Conservation (phyloP, 2,888 invertebrate species). For the Drosophila diplacantha region DNA sequence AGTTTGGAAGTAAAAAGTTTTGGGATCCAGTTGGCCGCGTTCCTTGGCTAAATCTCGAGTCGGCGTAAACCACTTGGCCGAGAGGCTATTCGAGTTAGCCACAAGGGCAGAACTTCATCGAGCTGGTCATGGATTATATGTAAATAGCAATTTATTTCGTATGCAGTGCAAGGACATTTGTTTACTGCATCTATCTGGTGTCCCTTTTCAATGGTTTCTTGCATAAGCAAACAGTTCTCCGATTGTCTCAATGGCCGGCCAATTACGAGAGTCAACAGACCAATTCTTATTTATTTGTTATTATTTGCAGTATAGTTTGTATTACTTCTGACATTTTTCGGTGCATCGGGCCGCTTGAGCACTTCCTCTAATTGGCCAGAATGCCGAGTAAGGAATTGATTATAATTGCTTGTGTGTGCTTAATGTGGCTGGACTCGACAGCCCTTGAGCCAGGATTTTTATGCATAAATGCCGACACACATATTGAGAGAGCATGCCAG, state of each 20-base stretch:
- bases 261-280: constrained; percentile 25
- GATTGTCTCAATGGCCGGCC: constrained; percentile 19
- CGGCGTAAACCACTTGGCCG: constrained; percentile 33
- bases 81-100: constrained; percentile 29
- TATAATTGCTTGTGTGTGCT: constrained; percentile 63
- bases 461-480: constrained; percentile 35
- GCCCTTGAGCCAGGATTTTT: constrained; percentile 41
- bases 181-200: constrained; percentile 2
- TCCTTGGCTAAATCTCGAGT: constrained; percentile 17
- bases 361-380: constrained; percentile 59
- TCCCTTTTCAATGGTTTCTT: constrained; percentile 5
- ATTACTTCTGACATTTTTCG: constrained; percentile 10
- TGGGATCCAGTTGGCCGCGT: constrained; percentile 17
- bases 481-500: constrained; percentile 8
- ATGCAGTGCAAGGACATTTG: constrained; percentile 15
- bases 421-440: constrained; percentile 53
- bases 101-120: constrained; percentile 9
- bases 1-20: constrained; percentile 33
- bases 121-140: constrained; percentile 19
- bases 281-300: constrained; percentile 32
- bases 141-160: constrained; percentile 20
- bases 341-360: constrained; percentile 4
- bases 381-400: constrained; percentile 37
- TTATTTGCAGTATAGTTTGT: constrained; percentile 15
- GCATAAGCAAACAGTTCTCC: constrained; percentile 17